A percentile compares a stretch with the other conserved stretches of the same genome.
These are phyloP conservation scores for Cataglyphis altisquamis DNA, from an alignment of 2,888 invertebrate species.

Conservation along the genomic window DNA sequence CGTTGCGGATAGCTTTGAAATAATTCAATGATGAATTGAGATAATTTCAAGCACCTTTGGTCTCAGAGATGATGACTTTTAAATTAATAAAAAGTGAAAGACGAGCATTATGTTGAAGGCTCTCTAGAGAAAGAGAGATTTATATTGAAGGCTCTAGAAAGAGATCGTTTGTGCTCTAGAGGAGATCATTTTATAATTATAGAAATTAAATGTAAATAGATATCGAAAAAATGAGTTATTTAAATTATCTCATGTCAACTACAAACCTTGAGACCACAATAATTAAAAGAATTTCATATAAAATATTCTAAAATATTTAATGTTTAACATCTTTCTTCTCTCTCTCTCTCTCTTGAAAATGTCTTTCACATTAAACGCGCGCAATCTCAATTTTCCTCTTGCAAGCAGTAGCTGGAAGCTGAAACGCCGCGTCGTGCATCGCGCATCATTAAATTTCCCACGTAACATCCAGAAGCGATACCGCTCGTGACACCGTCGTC, in stretches of 20 bases:
- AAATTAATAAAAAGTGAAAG: conserved; percentile 10
- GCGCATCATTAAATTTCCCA: conserved; percentile 43
- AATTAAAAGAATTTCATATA: background rate
- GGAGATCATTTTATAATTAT: background rate
- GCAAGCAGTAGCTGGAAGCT: conserved; percentile 32
- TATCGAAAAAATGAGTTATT: background rate
- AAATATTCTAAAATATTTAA: background rate
- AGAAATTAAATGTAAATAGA: background rate
- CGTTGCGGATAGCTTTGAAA: background rate
- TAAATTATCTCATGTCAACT: background rate
- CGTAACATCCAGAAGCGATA: conserved; percentile 16
- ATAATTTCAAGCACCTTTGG: conserved; percentile 5
- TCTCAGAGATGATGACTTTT: conserved; percentile 33
- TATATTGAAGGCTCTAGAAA: background rate
- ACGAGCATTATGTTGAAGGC: background rate
- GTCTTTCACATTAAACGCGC: conserved; percentile 39
- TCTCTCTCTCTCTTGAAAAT: background rate
- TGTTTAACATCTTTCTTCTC: background rate
- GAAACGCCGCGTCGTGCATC: conserved; percentile 41
- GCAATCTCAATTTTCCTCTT: conserved; percentile 44
- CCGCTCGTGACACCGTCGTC: conserved; percentile 19
- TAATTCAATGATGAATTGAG: conserved; percentile 27
- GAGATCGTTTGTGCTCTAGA: background rate
- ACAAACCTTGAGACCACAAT: background rate
- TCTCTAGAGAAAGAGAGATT: background rate